These are phyloP conservation scores for Drosophila mojavensis DNA, from an alignment of 1,140 invertebrate genomes.

Conservation along the genomic window DNA sequence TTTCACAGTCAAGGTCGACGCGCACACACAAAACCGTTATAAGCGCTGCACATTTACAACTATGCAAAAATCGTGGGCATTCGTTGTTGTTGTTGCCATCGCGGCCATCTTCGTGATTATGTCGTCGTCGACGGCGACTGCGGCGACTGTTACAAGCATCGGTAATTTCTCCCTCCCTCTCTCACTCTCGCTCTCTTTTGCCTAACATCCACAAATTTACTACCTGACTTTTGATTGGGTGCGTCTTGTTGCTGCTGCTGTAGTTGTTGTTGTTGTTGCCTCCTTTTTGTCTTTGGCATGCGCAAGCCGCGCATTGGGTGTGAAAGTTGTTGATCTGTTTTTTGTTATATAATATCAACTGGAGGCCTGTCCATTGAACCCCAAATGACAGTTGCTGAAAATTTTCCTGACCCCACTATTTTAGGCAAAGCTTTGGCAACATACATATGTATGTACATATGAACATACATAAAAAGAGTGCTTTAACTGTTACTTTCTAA, in stretches of 20 bases:
- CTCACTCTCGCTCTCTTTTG: constrained; percentile 54
- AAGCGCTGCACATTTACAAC: constrained; percentile 38
- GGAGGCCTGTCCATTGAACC: constrained; percentile 66
- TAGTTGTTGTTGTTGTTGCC: constrained; percentile 29
- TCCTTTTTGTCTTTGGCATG: constrained; percentile 31
- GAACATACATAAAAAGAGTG: neutral
- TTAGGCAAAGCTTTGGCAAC: constrained; percentile 12
- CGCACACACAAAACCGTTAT: constrained; percentile 36
- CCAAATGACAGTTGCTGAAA: constrained; percentile 74
- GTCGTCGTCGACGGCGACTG: constrained; percentile 41
- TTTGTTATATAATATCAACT: constrained; percentile 66
- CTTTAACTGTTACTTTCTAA: constrained; percentile 70
- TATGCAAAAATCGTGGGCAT: constrained; percentile 44
- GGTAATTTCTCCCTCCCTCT: constrained; percentile 64
- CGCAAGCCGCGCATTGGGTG: constrained; percentile 61
- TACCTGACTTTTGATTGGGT: constrained; percentile 53
- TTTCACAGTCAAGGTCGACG: constrained; percentile 80
- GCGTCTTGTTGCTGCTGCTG: constrained; percentile 38
- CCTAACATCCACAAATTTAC: constrained; percentile 47
- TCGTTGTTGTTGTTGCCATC: constrained; percentile 24
- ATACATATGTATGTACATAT: neutral
- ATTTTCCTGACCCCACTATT: constrained; percentile 62
- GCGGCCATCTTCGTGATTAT: constrained; percentile 54
- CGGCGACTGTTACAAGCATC: constrained; percentile 52
- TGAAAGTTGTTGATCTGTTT: constrained; percentile 78